These are phyloP conservation scores for Abramis brama DNA, from an alignment of 2,113 vertebrate species.

Conservation along the genomic window DNA sequence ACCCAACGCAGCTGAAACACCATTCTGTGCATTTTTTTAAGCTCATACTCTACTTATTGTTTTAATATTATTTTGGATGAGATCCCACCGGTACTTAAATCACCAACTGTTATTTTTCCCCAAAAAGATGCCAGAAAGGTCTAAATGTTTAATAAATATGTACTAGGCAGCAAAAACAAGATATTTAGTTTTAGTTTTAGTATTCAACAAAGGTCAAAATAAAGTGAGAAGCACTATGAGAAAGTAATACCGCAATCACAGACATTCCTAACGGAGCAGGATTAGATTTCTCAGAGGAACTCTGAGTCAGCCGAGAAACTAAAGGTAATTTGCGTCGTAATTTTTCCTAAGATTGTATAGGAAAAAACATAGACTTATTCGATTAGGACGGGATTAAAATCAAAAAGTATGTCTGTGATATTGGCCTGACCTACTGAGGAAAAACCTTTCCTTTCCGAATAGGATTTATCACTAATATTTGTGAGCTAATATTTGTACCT, in stretches of 20 bases:
- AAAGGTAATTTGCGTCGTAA: not conserved
- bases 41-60: not conserved
- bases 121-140: not conserved
- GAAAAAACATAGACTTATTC: slow-evolving; percentile 2
- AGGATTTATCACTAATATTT: not conserved
- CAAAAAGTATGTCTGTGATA: slow-evolving; percentile 1
- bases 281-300: slow-evolving; percentile 10
- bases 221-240: not conserved
- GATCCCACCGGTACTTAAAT: not conserved
- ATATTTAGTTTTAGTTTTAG: not conserved
- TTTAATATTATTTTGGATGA: not conserved
- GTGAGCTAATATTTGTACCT: too few relatives aligned
- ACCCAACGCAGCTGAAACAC: too few relatives aligned
- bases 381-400: not conserved
- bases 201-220: not conserved
- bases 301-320: slow-evolving; percentile 6
- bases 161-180: slow-evolving; percentile 10
- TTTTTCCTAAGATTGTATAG: not conserved
- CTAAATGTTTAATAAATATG: not conserved
- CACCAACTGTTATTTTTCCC: not conserved
- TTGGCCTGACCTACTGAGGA: not conserved
- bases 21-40: not conserved
- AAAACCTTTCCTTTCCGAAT: not conserved
- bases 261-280: slow-evolving; percentile 8
- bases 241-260: slow-evolving; percentile 1